phyloP scores from a whole-genome alignment of 2,888 invertebrate genomes.

The Nemurella pictetii region DNA sequence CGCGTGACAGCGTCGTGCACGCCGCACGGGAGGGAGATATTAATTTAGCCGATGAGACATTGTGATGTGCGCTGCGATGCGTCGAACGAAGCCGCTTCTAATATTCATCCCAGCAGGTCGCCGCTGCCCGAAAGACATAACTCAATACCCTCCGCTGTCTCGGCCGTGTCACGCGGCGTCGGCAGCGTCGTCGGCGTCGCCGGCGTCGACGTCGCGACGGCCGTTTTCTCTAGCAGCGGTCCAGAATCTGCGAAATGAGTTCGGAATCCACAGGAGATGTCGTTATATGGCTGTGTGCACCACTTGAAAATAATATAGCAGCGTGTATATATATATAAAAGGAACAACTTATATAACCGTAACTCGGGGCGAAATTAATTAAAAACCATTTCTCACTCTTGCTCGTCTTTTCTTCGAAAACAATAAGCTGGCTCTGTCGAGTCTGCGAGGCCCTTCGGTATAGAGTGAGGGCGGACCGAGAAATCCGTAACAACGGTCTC shows the following conservation, averaged over 20 bases:
- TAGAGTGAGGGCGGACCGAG: neutral
- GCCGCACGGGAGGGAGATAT: neutral
- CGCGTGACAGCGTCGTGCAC: too few relatives aligned
- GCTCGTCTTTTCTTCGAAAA: conserved; percentile 25
- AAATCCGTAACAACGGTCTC: neutral
- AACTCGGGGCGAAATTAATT: conserved; percentile 26
- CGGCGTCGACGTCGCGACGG: neutral
- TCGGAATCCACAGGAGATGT: conserved; percentile 14
- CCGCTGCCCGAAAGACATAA: neutral
- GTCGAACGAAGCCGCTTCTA: neutral
- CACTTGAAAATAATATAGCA: conserved; percentile 8
- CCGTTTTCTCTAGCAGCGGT: too few relatives aligned
- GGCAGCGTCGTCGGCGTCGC: neutral
- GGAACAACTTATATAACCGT: conserved; percentile 28
- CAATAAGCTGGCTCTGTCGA: neutral
- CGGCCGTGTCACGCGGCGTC: neutral
- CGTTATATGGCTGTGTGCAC: neutral
- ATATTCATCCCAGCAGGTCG: neutral
- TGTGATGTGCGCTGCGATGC: neutral
- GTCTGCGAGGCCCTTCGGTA: neutral
- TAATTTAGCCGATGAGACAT: neutral
- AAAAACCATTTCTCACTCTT: conserved; percentile 31
- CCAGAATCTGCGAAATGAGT: conserved; percentile 7
- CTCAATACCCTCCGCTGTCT: neutral
- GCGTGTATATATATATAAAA: neutral